Evolutionary conservation across 2,113 vertebrate genomes (phyloP).

Genomic region (Boleophthalmus pectinirostris): DNA sequence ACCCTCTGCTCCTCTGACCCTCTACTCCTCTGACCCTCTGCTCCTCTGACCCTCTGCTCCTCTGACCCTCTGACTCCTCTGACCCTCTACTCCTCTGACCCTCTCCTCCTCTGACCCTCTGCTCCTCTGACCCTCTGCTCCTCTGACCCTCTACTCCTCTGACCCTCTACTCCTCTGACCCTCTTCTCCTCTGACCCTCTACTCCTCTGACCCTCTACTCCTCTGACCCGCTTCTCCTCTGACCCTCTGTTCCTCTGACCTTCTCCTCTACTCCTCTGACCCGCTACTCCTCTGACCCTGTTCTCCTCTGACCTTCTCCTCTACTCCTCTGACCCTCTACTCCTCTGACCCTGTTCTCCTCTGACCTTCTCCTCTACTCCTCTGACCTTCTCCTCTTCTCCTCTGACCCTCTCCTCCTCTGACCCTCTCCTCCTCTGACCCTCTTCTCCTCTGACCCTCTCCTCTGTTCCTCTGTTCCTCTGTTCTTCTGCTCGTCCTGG

Average conservation of each 20-base stretch:
- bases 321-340: not conserved
- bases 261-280: not conserved
- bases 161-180: no score
- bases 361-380: conserved; percentile 70
- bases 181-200: not conserved
- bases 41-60: no score
- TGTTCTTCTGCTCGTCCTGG: not conserved
- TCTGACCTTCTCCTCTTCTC: not conserved
- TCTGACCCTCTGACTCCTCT: not conserved
- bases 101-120: no score
- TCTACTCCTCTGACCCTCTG: no score
- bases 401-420: not conserved
- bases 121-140: no score
- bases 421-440: no score
- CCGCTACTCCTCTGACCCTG: no score
- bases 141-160: not conserved
- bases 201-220: conserved; percentile 5
- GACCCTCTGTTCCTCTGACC: not conserved
- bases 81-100: no score
- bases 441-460: no score
- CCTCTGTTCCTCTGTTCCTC: no score
- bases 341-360: conserved; percentile 21
- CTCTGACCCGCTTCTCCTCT: conserved; percentile 66
- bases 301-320: no score
- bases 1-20: no score